A percentile compares a stretch with the other conserved stretches of the same genome.
phyloP scores from a whole-genome alignment of 2,888 invertebrate species.

The Hoplodrina ambigua region DNA sequence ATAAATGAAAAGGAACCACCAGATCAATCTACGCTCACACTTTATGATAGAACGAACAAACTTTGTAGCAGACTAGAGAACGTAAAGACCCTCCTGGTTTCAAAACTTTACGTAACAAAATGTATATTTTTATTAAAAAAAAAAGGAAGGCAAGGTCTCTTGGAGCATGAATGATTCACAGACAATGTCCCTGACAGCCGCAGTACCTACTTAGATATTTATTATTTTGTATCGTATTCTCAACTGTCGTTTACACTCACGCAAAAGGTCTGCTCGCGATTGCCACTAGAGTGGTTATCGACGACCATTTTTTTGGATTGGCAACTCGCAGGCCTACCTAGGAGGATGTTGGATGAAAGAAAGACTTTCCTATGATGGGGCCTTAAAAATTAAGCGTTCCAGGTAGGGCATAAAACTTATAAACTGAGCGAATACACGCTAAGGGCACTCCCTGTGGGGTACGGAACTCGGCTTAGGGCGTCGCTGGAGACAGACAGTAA shows the following conservation, averaged over 20 bases:
- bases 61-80: conserved; percentile 8
- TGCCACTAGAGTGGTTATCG: not conserved
- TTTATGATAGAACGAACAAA: conserved; percentile 26
- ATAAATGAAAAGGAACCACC: conserved; percentile 45
- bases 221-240: conserved; percentile 51
- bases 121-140: conserved; percentile 49
- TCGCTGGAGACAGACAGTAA: too few species aligned
- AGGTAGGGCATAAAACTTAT: too few species aligned
- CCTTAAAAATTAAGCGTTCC: too few species aligned
- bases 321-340: too few species aligned
- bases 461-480: too few species aligned
- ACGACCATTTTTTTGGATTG: not conserved
- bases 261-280: not conserved
- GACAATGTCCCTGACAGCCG: conserved; percentile 40
- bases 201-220: conserved; percentile 47
- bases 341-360: too few species aligned
- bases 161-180: conserved; percentile 68
- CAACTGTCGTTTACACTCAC: conserved; percentile 43
- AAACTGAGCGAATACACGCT: too few species aligned
- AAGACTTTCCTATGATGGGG: too few species aligned
- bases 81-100: conserved; percentile 13
- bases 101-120: conserved; percentile 43
- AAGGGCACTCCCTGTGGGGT: too few species aligned
- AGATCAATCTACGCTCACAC: conserved; percentile 40
- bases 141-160: conserved; percentile 50